Evolutionary conservation across 2,888 invertebrate species (phyloP), one percentile per base, ranked within the genome.

Genomic region (Phengaris arion): DNA sequence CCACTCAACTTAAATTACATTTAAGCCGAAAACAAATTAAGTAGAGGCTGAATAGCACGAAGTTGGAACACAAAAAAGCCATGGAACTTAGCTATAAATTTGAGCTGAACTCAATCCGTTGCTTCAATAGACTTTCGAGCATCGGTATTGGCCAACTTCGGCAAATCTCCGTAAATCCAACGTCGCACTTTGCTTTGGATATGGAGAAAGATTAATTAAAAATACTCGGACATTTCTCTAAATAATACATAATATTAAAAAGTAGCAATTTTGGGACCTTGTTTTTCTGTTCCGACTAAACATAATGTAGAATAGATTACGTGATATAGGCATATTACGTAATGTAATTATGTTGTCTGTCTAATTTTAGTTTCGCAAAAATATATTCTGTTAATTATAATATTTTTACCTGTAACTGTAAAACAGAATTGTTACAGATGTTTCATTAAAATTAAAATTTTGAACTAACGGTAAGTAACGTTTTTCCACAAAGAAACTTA

Each of bases 31-130:
- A 72, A 54, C 54, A 54, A 72, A 72, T 72, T 70, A 70, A 70
- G 70, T 70, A 70, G 70, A 70, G 70, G 51, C 70, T 48, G 72
- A 72, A 72, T 72, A 72, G 72, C 15, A 22, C 48, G n/a, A 70
- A 75, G 70, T 75, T 75, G 57, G 75, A 69, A 69, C 45, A 74
- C 75, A 75, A 75, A 75, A 75, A 75, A 75, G 46, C 55, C 46
- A 48, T 57, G 70, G 70, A 70, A 57, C 70, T 75, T 70, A 70
- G 76, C 74, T 81, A 84, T 82, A 80, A 83, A 83, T 85, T 85
- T 81, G 80, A 79, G 79, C 77, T 80, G 81, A 81, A 82, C 81
- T 82, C 83, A 81, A 83, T 83, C 82, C 81, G 80, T 78, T 80
- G 80, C 81, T 81, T 81, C 81, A 81, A 82, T 82, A 82, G 83